Conservation (phyloP, 1,140 invertebrate genomes). For the Triops longicaudatus region DNA sequence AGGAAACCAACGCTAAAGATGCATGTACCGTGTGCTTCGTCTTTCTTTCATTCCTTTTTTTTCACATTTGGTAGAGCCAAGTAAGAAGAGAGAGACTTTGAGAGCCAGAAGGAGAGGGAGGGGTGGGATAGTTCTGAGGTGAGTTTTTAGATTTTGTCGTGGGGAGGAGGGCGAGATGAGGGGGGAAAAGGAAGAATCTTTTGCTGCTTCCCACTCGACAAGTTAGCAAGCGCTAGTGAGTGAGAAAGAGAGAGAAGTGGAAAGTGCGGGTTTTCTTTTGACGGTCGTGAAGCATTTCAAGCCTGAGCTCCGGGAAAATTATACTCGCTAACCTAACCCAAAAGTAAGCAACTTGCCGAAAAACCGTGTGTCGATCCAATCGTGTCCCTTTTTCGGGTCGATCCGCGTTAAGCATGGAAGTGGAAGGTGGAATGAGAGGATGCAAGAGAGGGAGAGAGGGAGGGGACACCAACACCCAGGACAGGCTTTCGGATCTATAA, state of each 20-base stretch:
- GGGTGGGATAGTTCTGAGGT: no score
- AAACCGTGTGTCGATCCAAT: slow-evolving; percentile 12
- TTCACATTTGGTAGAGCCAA: no score
- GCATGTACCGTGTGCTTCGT: neutral
- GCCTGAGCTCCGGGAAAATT: neutral
- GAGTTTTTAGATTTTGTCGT: no score
- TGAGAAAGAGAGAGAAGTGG: neutral
- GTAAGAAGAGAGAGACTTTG: no score
- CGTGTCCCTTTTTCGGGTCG: neutral
- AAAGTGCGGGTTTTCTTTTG: neutral
- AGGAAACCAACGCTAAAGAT: neutral
- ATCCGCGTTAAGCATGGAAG: neutral
- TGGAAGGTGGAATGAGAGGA: no score
- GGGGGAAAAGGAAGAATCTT: neutral
- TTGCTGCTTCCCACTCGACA: no score
- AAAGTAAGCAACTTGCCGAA: neutral
- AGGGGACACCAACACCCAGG: no score
- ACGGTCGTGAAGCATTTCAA: neutral
- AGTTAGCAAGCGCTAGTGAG: neutral
- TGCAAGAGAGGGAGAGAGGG: no score
- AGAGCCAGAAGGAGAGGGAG: no score
- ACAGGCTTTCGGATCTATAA: no score
- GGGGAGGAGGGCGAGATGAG: no score
- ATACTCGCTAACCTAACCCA: neutral
- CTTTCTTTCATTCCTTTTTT: no score